Evolutionary conservation across 2,888 invertebrate genomes (phyloP), one percentile per base, ranked within the genome.

Genomic region (Chrysolina americana): DNA sequence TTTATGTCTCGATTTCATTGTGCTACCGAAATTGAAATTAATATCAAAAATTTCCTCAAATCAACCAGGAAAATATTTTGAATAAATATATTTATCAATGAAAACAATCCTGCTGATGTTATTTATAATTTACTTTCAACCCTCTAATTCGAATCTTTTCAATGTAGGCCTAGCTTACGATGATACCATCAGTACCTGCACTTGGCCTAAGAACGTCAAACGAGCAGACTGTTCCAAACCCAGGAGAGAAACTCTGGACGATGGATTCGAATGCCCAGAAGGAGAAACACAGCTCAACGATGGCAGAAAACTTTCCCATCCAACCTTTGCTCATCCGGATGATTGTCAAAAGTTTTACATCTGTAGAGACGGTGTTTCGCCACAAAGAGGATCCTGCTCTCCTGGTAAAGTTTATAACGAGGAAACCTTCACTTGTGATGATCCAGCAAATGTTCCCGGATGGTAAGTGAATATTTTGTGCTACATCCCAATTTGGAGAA

Each of bases 301-400:
- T 75, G 94, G 94, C 13, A 90, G 93, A 69, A 90, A 91, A 0
- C 89, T 94, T 1, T 94, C 94, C 0, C 94, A 95, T 87, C 94
- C 94, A 0, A 94, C 94, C 0, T 95, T 91, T 89, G 91, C 94
- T 1, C 94, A 95, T 87, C 93, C 94, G 0, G 93, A 93, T 28
- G 94, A 95, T 86, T 95, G 95, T 86, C 92, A 93, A 85, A 94
- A 94, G 85, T 95, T 95, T 89, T 95, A 94, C 89, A 94, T 95
- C 83, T 95, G 95, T 88, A 90, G 94, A 78, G 94, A 94, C 82
- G 94, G 94, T 0, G 90, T 94, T 3, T 92, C 91, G 81, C 95
- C 95, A 0, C 94, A 94, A 85, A 93, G 93, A 83, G 94, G 94
- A 8, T 92, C 93, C 81, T 95, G 95, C 84, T 91, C 93, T 0